A percentile compares a stretch with the other conserved stretches of the same genome.
Conservation (phyloP, 2,888 invertebrate species). For the Parnassius mnemosyne region DNA sequence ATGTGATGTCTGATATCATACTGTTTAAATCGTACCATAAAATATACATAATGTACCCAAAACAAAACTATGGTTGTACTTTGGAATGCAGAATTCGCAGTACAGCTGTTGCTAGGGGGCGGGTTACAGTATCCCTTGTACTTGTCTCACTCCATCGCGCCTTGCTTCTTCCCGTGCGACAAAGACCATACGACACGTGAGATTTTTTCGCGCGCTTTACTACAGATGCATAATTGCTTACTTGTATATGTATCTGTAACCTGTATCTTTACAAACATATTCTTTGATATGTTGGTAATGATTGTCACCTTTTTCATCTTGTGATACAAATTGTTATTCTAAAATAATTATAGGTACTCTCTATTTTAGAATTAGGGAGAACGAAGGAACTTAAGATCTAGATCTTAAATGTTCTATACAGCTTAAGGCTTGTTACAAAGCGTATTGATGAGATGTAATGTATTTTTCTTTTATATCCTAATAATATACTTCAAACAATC, state of each 20-base stretch:
- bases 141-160: conserved; percentile 27
- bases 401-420: no score
- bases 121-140: conserved; percentile 28
- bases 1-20: no score
- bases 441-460: no score
- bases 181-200: conserved; percentile 27
- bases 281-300: conserved; percentile 8
- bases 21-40: no score
- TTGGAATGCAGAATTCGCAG: conserved; percentile 28
- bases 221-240: conserved; percentile 15
- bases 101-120: conserved; percentile 31
- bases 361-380: no score
- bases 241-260: background rate
- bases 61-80: conserved; percentile 12
- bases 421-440: no score
- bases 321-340: no score
- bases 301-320: conserved; percentile 25
- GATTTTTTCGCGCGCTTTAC: conserved; percentile 27
- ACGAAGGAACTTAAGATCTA: no score
- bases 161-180: conserved; percentile 22
- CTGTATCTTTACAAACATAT: background rate
- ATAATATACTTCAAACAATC: no score
- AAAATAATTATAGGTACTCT: no score
- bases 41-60: background rate
- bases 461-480: no score